Percentiles rank a stretch among this genome's conserved stretches.
phyloP scores from a whole-genome alignment of 2,888 invertebrate species.

The Melanchra persicariae region DNA sequence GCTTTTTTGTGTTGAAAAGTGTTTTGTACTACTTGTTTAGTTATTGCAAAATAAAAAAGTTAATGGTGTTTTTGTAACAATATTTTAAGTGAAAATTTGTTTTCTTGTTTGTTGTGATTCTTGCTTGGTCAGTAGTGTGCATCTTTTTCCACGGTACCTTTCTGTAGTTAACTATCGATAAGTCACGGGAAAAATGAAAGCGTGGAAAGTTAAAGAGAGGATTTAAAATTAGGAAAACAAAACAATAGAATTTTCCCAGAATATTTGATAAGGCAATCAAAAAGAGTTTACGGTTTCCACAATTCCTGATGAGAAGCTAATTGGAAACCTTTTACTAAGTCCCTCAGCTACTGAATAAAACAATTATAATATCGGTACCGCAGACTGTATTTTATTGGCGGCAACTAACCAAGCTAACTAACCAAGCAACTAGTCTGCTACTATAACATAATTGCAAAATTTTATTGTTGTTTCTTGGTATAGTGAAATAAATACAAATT shows the following conservation, averaged over 20 bases:
- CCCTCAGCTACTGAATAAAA: constrained; percentile 52
- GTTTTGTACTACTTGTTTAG: background rate
- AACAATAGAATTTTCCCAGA: too few relatives aligned
- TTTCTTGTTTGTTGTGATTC: constrained; percentile 14
- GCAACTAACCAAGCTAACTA: constrained; percentile 56
- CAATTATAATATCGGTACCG: constrained; percentile 52
- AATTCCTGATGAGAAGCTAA: constrained; percentile 2
- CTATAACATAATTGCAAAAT: constrained; percentile 80
- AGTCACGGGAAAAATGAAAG: background rate
- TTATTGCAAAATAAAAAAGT: background rate
- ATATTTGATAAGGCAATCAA: background rate
- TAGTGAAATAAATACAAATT: constrained; percentile 78
- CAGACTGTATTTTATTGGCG: constrained; percentile 55
- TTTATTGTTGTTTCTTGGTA: constrained; percentile 81
- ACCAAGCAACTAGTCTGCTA: constrained; percentile 56
- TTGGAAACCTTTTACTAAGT: constrained; percentile 16
- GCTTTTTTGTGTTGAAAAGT: background rate
- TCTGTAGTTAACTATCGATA: background rate
- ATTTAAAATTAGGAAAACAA: too few relatives aligned
- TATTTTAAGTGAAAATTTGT: background rate
- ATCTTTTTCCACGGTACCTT: background rate
- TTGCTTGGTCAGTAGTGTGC: background rate
- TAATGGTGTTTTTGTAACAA: constrained; percentile 15
- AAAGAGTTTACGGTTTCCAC: background rate
- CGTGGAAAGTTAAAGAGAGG: too few relatives aligned